Percentiles rank a stretch among this genome's conserved stretches.
These are phyloP conservation scores for Ptychadena robeensis DNA, from an alignment of 2,797 vertebrate genomes.

Conservation along the genomic window DNA sequence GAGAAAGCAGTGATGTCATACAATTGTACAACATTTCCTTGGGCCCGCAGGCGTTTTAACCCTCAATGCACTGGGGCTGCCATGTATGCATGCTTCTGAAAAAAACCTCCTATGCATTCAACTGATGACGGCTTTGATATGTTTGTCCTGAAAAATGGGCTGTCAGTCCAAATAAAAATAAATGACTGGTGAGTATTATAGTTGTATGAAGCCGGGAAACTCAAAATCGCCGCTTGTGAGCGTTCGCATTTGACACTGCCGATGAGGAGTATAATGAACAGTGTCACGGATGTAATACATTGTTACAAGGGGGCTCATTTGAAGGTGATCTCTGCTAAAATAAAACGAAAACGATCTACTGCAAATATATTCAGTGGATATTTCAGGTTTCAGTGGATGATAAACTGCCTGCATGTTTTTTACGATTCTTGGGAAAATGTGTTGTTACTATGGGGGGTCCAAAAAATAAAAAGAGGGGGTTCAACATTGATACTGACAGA, in stretches of 20 bases:
- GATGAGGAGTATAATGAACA: slow-evolving; percentile 18
- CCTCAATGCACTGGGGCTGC: background rate
- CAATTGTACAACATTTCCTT: background rate
- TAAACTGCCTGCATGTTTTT: too few relatives aligned
- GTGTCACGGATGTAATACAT: slow-evolving; percentile 2
- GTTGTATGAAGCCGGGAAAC: background rate
- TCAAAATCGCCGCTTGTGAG: background rate
- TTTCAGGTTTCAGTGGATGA: too few relatives aligned
- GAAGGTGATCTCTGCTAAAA: background rate
- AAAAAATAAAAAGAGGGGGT: too few relatives aligned
- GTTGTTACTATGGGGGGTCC: too few relatives aligned
- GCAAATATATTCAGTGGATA: too few relatives aligned
- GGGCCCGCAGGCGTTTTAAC: slow-evolving; percentile 14
- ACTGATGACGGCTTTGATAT: background rate
- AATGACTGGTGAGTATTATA: slow-evolving; percentile 27
- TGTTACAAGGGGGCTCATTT: background rate
- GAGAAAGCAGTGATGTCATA: slow-evolving; percentile 40
- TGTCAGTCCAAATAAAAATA: slow-evolving; percentile 42
- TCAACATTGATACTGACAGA: too few relatives aligned
- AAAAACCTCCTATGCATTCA: slow-evolving; percentile 16
- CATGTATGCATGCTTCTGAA: background rate
- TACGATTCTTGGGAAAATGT: too few relatives aligned
- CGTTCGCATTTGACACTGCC: background rate
- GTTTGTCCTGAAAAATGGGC: slow-evolving; percentile 36
- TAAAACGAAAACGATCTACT: background rate